A percentile compares a stretch with the other conserved stretches of the same genome.
Evolutionary conservation across 2,797 vertebrate genomes (phyloP).

Genomic region (Sylvilagus floridanus): DNA sequence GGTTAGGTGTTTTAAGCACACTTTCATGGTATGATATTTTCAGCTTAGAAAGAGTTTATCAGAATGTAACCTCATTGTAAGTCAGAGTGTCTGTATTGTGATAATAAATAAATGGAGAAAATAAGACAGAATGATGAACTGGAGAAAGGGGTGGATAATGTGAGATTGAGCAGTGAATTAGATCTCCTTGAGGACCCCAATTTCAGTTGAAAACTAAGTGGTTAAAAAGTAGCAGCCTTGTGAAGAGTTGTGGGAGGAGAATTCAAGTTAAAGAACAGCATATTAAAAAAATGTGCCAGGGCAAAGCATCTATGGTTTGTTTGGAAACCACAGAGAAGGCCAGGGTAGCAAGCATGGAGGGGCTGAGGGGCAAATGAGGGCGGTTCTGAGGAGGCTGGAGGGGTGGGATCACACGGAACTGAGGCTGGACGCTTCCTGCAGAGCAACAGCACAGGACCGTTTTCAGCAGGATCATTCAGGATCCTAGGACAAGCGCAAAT

Average conservation of each 20-base stretch:
- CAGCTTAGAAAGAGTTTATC: no score
- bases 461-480: background rate
- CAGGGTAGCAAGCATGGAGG: background rate
- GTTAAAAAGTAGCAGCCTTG: background rate
- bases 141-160: background rate
- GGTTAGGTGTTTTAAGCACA: no score
- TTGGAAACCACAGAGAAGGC: background rate
- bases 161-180: background rate
- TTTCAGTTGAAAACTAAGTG: background rate
- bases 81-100: no score
- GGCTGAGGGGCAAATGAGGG: background rate
- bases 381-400: background rate
- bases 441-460: accelerated
- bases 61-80: no score
- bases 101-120: background rate
- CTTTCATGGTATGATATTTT: no score
- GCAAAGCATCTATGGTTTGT: background rate
- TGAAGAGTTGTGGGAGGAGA: background rate
- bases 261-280: background rate
- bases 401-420: background rate
- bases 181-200: background rate
- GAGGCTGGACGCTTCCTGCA: background rate
- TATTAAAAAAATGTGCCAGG: background rate
- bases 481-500: background rate
- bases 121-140: background rate